phyloP scores from a whole-genome alignment of 2,888 invertebrate genomes.

The Euproctis similis region DNA sequence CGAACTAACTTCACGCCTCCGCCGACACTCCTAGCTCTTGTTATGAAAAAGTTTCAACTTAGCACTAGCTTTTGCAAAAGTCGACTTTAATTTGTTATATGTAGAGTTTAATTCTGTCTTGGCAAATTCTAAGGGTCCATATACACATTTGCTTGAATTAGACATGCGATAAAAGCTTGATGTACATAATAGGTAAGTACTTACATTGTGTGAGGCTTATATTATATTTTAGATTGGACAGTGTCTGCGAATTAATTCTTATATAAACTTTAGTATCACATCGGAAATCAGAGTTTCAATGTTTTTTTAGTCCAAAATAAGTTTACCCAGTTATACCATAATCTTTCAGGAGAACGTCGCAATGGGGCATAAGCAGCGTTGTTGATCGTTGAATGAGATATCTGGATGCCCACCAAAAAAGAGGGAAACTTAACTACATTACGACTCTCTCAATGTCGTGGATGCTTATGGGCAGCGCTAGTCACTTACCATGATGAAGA shows the following conservation, averaged over 20 bases:
- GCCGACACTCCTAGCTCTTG: conserved; percentile 54
- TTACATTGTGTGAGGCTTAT: conserved; percentile 34
- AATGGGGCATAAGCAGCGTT: no score
- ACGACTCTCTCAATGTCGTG: no score
- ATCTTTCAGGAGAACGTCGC: no score
- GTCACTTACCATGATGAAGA: no score
- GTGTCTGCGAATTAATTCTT: neutral
- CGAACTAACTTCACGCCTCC: conserved; percentile 63
- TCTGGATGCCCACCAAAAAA: no score
- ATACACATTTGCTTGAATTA: conserved; percentile 51
- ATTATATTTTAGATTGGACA: conserved; percentile 31
- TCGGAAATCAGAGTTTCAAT: no score
- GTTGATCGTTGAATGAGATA: no score
- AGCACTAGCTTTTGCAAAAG: conserved; percentile 26
- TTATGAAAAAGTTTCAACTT: conserved; percentile 47
- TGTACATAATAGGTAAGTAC: conserved; percentile 58
- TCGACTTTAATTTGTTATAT: conserved; percentile 17
- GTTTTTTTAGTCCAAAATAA: no score
- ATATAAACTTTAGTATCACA: no score
- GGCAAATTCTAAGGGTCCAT: conserved; percentile 21
- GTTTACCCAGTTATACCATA: no score
- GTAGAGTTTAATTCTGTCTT: conserved; percentile 19
- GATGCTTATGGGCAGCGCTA: no score
- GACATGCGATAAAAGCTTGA: conserved; percentile 71
- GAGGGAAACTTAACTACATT: no score